Evolutionary conservation across 2,888 invertebrate genomes (phyloP).

Genomic region (Rhamnusium bicolor): DNA sequence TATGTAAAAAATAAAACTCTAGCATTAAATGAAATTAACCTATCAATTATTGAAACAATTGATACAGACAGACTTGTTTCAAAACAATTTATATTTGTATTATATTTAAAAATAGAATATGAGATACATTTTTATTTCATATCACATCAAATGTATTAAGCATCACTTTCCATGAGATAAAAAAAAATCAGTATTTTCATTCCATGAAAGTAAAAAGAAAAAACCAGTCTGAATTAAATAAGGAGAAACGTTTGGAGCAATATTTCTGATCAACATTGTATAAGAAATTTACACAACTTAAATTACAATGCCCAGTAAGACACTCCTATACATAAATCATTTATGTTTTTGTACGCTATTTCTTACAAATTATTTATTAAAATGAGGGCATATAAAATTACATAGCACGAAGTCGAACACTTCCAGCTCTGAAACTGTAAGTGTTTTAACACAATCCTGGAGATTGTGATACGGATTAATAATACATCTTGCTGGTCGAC

Average conservation of each 20-base stretch:
- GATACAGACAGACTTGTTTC: too few species aligned
- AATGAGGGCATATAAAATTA: constrained; percentile 7
- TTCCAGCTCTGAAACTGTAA: not conserved
- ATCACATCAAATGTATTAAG: too few species aligned
- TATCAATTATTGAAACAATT: too few species aligned
- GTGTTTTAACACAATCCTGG: not conserved
- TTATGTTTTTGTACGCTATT: constrained; percentile 2
- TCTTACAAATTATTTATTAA: constrained; percentile 19
- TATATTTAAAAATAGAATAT: too few species aligned
- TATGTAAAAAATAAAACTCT: too few species aligned
- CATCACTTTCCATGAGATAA: too few species aligned
- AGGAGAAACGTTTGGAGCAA: not conserved
- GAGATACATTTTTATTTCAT: too few species aligned
- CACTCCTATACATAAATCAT: constrained; percentile 13
- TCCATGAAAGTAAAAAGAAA: too few species aligned
- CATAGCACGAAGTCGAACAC: constrained; percentile 14
- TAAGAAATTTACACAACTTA: not conserved
- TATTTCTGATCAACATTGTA: not conserved
- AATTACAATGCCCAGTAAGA: not conserved
- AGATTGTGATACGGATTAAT: not conserved
- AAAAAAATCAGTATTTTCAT: too few species aligned
- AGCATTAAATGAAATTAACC: too few species aligned
- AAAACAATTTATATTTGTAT: too few species aligned
- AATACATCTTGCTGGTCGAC: not conserved
- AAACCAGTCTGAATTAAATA: not conserved